Evolutionary conservation across 2,888 invertebrate species (phyloP).

Genomic region (Nephrotoma guestfalica): DNA sequence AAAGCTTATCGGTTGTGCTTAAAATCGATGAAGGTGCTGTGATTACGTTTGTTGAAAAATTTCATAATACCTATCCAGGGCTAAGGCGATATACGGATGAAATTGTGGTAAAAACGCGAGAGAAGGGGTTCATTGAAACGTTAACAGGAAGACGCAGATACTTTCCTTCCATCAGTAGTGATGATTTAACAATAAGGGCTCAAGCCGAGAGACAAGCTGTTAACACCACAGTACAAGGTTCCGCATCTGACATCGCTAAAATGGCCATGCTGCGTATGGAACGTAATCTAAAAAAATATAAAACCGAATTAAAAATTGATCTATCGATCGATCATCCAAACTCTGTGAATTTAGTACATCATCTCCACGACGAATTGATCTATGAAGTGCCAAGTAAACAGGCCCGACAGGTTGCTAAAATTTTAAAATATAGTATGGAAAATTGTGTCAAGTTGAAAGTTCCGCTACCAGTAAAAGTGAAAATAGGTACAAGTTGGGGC

Average conservation of each 20-base stretch:
- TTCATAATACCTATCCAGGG: conserved; percentile 60
- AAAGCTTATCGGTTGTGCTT: conserved; percentile 63
- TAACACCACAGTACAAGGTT: conserved; percentile 91
- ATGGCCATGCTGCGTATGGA: conserved; percentile 74
- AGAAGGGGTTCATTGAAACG: conserved; percentile 70
- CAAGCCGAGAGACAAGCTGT: conserved; percentile 93
- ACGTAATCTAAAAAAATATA: conserved; percentile 35
- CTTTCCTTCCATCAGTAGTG: conserved; percentile 57
- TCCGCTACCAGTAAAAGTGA: conserved; percentile 78
- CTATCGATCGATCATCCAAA: conserved; percentile 8
- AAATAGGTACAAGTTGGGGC: conserved; percentile 73
- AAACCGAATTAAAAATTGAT: conserved; percentile 16
- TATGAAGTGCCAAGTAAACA: conserved; percentile 64
- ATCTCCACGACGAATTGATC: conserved; percentile 92
- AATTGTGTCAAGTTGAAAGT: conserved; percentile 54
- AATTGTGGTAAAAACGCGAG: conserved; percentile 46
- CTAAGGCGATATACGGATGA: conserved; percentile 41
- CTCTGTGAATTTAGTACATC: conserved; percentile 49
- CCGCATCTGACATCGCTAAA: conserved; percentile 92
- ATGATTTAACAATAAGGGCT: not conserved
- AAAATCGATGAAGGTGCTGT: conserved; percentile 69
- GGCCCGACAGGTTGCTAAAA: conserved; percentile 39
- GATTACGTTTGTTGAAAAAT: conserved; percentile 58
- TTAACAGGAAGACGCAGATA: conserved; percentile 63
- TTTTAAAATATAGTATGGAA: conserved; percentile 71